phyloP scores from a whole-genome alignment of 2,113 vertebrate genomes.

The Daphoenositta chrysoptera region DNA sequence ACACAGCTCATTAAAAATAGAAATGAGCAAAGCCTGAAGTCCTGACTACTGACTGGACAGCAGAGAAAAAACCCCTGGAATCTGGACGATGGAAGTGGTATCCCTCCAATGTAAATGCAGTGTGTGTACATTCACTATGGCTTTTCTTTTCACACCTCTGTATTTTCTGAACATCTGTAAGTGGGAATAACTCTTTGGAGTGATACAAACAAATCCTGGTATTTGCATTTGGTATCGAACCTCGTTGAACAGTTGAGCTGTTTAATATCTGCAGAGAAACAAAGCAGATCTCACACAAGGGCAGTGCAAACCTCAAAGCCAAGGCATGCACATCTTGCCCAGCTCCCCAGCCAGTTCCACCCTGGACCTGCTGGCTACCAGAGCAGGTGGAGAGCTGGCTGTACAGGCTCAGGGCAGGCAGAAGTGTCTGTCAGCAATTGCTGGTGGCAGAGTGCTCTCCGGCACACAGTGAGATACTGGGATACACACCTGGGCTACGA shows the following conservation, averaged over 20 bases:
- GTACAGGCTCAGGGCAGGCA: neutral
- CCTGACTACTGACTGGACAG: neutral
- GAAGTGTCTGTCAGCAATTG: neutral
- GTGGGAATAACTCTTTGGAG: neutral
- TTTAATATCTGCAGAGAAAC: neutral
- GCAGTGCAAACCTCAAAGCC: neutral
- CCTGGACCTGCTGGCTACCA: neutral
- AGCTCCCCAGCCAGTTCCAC: neutral
- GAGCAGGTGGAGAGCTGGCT: neutral
- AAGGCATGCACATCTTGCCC: neutral
- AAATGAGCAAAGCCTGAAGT: neutral
- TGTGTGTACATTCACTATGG: neutral
- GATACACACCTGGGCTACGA: neutral
- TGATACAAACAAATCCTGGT: neutral
- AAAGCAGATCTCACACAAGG: neutral
- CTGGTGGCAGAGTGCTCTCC: neutral
- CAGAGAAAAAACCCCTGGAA: neutral
- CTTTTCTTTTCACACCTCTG: neutral
- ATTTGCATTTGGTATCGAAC: neutral
- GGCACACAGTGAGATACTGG: neutral
- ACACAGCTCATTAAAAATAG: neutral
- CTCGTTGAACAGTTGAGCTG: neutral
- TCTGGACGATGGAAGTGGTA: rapidly evolving
- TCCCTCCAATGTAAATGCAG: neutral
- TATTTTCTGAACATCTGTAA: neutral